A percentile compares a stretch with the other conserved stretches of the same genome.
phyloP scores from a whole-genome alignment of 2,797 vertebrate species.

The Oophaga sylvatica region DNA sequence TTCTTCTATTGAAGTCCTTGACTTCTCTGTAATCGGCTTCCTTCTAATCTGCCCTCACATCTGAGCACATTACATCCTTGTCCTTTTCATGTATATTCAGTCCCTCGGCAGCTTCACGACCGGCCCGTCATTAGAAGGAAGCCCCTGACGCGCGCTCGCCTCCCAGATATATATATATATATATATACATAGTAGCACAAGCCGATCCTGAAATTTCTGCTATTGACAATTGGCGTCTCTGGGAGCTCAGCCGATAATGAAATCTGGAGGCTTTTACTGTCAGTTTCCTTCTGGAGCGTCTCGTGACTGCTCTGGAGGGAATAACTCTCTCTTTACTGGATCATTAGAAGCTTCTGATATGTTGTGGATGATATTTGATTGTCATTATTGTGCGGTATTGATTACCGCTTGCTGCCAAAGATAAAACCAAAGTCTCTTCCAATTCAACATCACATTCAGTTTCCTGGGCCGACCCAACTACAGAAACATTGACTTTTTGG shows the following conservation, averaged over 20 bases:
- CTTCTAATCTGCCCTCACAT: background rate
- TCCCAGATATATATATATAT: constrained; percentile 55
- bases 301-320: constrained; percentile 67
- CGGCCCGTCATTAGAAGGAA: background rate
- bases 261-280: constrained; percentile 72
- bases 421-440: constrained; percentile 57
- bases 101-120: background rate
- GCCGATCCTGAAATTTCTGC: constrained; percentile 73
- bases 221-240: constrained; percentile 75
- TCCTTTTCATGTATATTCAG: background rate
- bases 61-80: background rate
- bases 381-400: constrained; percentile 78
- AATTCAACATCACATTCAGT: constrained; percentile 27
- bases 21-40: background rate
- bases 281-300: constrained; percentile 54
- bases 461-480: constrained; percentile 14
- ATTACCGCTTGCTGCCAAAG: constrained; percentile 73
- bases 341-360: constrained; percentile 79
- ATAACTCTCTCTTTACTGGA: constrained; percentile 75
- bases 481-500: background rate
- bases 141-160: background rate
- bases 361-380: constrained; percentile 81
- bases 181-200: constrained; percentile 65
- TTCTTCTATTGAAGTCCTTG: background rate
- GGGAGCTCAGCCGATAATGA: constrained; percentile 75